Percentiles rank a stretch among this genome's conserved stretches.
Evolutionary conservation across 1,140 invertebrate genomes (phyloP).

Genomic region (Drosophila quadrilineata): DNA sequence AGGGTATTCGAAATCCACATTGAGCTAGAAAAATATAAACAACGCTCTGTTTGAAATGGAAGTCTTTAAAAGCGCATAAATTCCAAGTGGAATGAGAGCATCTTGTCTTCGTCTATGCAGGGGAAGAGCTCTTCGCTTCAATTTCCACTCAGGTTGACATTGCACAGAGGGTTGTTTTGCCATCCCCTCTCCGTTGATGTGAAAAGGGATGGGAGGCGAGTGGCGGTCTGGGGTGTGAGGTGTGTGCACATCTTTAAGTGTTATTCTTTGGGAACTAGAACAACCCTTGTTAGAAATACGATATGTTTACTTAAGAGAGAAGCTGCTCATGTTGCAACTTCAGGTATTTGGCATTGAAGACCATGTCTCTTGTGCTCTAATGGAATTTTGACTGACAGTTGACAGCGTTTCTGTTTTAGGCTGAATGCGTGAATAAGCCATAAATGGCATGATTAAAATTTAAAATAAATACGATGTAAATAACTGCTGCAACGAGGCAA

Average conservation of each 20-base stretch:
- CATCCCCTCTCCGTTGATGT: not conserved
- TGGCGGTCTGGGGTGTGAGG: not conserved
- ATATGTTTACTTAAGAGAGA: conserved; percentile 61
- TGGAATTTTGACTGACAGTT: conserved; percentile 55
- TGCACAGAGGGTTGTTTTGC: conserved; percentile 40
- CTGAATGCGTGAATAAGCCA: conserved; percentile 59
- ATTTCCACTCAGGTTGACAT: conserved; percentile 18
- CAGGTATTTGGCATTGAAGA: not conserved
- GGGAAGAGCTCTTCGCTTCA: not conserved
- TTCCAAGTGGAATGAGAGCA: conserved; percentile 38
- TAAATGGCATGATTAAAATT: conserved; percentile 47
- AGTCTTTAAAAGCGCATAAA: conserved; percentile 76
- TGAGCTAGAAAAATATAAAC: conserved; percentile 22
- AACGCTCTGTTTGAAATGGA: conserved; percentile 3
- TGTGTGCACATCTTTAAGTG: conserved; percentile 54
- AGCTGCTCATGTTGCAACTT: conserved; percentile 12
- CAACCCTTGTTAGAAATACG: conserved; percentile 67
- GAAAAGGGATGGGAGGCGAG: too few species aligned
- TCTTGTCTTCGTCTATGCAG: too few species aligned
- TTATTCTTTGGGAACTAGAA: conserved; percentile 63
- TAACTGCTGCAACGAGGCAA: conserved; percentile 48
- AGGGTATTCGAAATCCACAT: conserved; percentile 12
- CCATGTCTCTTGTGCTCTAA: conserved; percentile 37
- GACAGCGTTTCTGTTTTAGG: conserved; percentile 70
- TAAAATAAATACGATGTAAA: conserved; percentile 58